Conservation (phyloP, 92 coral and sea anemone species). For the Metridium senile region DNA sequence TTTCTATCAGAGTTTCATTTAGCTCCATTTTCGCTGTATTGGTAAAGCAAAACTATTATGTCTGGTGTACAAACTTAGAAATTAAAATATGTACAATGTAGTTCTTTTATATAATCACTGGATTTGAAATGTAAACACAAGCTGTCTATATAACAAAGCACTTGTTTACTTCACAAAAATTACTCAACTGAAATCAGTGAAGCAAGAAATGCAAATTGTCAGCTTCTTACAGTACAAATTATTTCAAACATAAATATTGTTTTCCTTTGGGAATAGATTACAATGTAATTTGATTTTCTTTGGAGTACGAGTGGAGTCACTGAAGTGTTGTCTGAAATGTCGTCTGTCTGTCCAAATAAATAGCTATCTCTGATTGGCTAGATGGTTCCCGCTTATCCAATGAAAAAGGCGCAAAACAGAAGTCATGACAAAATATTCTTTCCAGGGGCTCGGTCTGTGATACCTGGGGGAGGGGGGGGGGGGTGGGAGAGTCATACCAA, state of each 20-base stretch:
- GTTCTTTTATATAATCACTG: neutral
- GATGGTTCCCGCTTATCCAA: neutral
- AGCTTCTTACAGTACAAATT: neutral
- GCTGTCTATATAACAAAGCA: neutral
- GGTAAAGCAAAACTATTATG: neutral
- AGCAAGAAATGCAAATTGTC: neutral
- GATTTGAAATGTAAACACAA: neutral
- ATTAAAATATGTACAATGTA: neutral
- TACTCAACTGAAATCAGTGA: neutral
- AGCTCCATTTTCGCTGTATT: neutral
- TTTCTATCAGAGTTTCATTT: neutral
- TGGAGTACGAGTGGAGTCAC: neutral
- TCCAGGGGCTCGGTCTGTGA: no score
- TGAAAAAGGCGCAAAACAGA: no score
- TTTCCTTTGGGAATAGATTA: neutral
- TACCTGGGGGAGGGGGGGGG: no score
- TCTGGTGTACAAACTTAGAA: neutral
- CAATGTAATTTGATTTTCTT: neutral
- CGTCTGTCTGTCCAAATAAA: constrained; percentile 6
- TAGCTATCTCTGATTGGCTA: neutral
- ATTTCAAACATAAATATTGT: neutral
- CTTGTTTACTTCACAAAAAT: neutral
- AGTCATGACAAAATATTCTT: neutral
- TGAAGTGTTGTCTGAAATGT: neutral
- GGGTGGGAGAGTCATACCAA: neutral